Conservation (phyloP, 2,113 vertebrate species). For the Myotis davidii region DNA sequence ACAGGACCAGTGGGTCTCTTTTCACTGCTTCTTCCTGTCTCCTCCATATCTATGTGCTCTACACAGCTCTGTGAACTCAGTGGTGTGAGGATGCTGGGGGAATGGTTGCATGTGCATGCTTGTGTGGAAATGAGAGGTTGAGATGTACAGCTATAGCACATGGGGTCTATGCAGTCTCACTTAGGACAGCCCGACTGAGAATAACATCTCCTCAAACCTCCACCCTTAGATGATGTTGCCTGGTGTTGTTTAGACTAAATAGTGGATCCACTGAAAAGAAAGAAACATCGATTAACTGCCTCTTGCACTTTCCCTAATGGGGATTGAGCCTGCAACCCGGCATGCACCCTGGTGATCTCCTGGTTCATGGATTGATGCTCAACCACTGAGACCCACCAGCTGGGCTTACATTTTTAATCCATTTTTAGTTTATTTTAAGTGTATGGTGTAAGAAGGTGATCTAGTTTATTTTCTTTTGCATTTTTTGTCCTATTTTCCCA, state of each 20-base stretch:
- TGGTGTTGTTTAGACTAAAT: not conserved
- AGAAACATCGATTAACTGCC: no score
- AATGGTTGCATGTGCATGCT: accelerated
- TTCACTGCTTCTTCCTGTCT: not conserved
- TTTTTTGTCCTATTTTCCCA: no score
- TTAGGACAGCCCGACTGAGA: not conserved
- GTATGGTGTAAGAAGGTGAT: no score
- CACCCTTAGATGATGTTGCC: not conserved
- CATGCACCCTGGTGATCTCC: no score
- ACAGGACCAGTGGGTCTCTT: not conserved
- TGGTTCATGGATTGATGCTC: no score
- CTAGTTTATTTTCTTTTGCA: not conserved
- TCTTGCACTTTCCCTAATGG: no score
- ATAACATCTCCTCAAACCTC: not conserved
- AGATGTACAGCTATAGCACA: not conserved
- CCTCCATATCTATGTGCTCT: accelerated
- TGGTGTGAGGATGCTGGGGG: accelerated
- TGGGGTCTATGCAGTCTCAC: not conserved
- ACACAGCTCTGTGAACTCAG: not conserved
- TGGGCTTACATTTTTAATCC: not conserved
- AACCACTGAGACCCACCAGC: no score
- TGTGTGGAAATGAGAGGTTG: not conserved
- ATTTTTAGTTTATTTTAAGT: no score
- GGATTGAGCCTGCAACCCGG: no score
- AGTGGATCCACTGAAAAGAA: not conserved